A percentile compares a stretch with the other conserved stretches of the same genome.
These are phyloP conservation scores for Perca flavescens DNA, from an alignment of 2,113 vertebrate genomes.

Conservation along the genomic window DNA sequence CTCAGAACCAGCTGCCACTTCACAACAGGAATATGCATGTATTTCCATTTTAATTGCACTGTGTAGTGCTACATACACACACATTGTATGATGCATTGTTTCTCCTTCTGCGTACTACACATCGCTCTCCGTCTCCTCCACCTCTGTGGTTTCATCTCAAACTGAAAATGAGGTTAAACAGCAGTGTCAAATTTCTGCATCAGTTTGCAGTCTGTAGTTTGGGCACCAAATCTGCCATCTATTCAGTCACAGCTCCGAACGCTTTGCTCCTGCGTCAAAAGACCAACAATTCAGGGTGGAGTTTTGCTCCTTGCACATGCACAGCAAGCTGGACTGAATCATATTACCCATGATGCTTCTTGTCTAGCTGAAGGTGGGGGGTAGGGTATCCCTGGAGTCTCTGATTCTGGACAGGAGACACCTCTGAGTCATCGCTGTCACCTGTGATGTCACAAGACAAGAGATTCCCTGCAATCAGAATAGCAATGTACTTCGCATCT, in stretches of 20 bases:
- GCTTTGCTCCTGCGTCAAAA: not conserved
- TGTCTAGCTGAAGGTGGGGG: constrained; percentile 20
- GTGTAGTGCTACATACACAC: constrained; percentile 18
- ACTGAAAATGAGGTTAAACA: constrained; percentile 42
- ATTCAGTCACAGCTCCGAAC: constrained; percentile 4
- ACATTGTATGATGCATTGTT: constrained; percentile 40
- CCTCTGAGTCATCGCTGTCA: constrained; percentile 71
- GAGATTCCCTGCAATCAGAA: constrained; percentile 32
- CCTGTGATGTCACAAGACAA: constrained; percentile 50
- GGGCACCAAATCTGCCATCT: not conserved
- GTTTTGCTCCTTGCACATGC: constrained; percentile 9
- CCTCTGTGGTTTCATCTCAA: constrained; percentile 20
- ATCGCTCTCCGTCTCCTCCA: constrained; percentile 11
- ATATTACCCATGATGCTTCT: constrained; percentile 69
- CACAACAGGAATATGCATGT: constrained; percentile 33
- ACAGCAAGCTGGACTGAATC: constrained; percentile 47
- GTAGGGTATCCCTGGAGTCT: constrained; percentile 56
- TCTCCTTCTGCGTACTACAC: constrained; percentile 6
- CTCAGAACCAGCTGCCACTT: constrained; percentile 24
- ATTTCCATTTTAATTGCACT: constrained; percentile 56
- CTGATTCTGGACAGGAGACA: constrained; percentile 43
- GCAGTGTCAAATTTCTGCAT: not conserved
- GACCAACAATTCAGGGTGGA: not conserved
- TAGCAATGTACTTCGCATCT: not conserved
- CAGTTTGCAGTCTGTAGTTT: constrained; percentile 3